Conservation (phyloP, 2,113 vertebrate species). For the Willisornis vidua region DNA sequence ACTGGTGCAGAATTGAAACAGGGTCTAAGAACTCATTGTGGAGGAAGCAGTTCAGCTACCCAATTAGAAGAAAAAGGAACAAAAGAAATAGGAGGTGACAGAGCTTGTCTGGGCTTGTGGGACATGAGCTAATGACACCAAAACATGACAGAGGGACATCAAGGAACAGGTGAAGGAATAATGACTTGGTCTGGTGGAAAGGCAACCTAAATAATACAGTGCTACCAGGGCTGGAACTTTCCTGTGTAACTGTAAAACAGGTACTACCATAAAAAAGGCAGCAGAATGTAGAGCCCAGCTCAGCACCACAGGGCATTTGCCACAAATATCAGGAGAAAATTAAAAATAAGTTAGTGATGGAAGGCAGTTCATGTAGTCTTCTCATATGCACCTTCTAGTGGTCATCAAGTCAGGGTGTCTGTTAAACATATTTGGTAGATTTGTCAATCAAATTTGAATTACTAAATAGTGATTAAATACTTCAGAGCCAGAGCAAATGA, state of each 20-base stretch:
- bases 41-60: not conserved
- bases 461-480: not conserved
- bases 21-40: not conserved
- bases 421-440: not conserved
- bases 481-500: not conserved
- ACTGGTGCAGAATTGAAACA: not conserved
- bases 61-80: not conserved
- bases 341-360: not conserved
- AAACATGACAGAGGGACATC: not conserved
- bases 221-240: not conserved
- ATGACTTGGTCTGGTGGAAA: not conserved
- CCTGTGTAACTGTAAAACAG: not conserved
- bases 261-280: not conserved
- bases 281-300: not conserved
- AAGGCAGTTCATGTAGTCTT: not conserved
- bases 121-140: not conserved
- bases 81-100: not conserved
- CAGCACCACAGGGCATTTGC: too few relatives aligned
- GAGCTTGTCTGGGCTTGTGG: not conserved
- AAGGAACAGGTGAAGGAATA: not conserved
- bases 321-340: not conserved
- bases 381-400: not conserved
- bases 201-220: not conserved
- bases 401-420: not conserved
- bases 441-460: not conserved